Base-by-base conservation (phyloP, 2,797 vertebrate genomes). In the Sphenodon punctatus region DNA sequence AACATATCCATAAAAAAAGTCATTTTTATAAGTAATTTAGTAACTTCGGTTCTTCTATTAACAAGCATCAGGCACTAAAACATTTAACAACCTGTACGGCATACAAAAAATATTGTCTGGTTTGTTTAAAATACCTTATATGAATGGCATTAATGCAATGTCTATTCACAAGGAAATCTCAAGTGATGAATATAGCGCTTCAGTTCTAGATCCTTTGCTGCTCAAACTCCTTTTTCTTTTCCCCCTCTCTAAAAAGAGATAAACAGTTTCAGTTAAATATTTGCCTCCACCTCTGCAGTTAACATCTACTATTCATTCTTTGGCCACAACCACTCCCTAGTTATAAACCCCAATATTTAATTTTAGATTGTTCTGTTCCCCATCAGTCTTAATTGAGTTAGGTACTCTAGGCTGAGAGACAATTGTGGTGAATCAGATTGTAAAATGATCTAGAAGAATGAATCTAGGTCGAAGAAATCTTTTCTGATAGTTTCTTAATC, bases 51-150 rank as follows among this genome's bases (percentile, higher is more conserved):
- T 58, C 53, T 74, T 78, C 41, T 71, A 12, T 42, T n/a, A 2
- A 46, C 76, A 87, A 76, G 3, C 13, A 58, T 1, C 3, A 36
- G 23, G 5, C 10, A 63, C 27, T 82, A 75, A 30, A 45, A 30
- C 5, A 49, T 71, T 77, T 82, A 61, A 80, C 4, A 68, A 8
- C 2, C 41, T 55, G 48, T 7, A 22, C 8, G 80, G 84, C 30
- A 66, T 14, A 78, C 46, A 58, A 23, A 42, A 49, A 84, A 46
- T 51, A n/a, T 41, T 53, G 73, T 5, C 67, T 6, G 9, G 8
- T 46, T 84, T 58, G 12, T 53, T 89, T 75, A 48, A 85, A 76
- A 84, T 95, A 95, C 94, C 92, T 96, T 94, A 92, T 89, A 89
- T 45, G 86, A 85, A 22, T 45, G 73, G 68, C 79, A 86, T 87